These are phyloP conservation scores for Chelon auratus DNA, from an alignment of 2,797 vertebrate species.

Conservation along the genomic window DNA sequence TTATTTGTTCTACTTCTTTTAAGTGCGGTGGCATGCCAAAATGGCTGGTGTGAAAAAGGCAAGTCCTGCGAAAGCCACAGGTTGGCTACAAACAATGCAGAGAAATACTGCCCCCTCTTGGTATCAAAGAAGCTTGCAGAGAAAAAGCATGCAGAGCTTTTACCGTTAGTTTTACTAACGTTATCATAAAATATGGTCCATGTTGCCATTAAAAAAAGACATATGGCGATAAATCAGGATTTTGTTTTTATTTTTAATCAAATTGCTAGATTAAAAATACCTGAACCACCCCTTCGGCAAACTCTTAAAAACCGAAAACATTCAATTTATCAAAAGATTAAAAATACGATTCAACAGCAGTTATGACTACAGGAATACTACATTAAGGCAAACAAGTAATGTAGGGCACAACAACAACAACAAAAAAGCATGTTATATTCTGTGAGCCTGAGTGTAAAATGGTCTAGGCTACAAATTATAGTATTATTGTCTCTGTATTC, in stretches of 20 bases:
- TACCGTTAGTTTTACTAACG: too few relatives aligned
- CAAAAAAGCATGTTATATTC: conserved; percentile 59
- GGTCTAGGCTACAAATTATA: conserved; percentile 45
- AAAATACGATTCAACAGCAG: conserved; percentile 78
- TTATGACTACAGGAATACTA: conserved; percentile 71
- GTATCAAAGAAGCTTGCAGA: conserved; percentile 15
- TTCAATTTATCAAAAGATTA: conserved; percentile 67
- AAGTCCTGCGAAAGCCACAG: conserved; percentile 28
- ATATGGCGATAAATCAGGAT: conserved; percentile 56
- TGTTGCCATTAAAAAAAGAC: neutral
- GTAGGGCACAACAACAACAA: conserved; percentile 48
- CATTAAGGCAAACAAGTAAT: conserved; percentile 63
- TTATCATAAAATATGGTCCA: neutral
- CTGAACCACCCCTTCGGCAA: conserved; percentile 47
- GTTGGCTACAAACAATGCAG: conserved; percentile 28
- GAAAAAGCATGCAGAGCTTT: neutral
- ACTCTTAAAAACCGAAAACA: conserved; percentile 53
- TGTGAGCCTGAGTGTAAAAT: conserved; percentile 52
- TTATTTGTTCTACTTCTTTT: neutral
- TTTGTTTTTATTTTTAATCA: conserved; percentile 77
- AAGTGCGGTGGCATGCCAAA: neutral
- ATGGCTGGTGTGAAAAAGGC: neutral
- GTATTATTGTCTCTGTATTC: conserved; percentile 46
- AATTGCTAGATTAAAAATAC: conserved; percentile 61
- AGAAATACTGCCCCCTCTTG: conserved; percentile 79